A percentile compares a stretch with the other conserved stretches of the same genome.
Evolutionary conservation across 2,797 vertebrate genomes (phyloP).

Genomic region (Coendou prehensilis): DNA sequence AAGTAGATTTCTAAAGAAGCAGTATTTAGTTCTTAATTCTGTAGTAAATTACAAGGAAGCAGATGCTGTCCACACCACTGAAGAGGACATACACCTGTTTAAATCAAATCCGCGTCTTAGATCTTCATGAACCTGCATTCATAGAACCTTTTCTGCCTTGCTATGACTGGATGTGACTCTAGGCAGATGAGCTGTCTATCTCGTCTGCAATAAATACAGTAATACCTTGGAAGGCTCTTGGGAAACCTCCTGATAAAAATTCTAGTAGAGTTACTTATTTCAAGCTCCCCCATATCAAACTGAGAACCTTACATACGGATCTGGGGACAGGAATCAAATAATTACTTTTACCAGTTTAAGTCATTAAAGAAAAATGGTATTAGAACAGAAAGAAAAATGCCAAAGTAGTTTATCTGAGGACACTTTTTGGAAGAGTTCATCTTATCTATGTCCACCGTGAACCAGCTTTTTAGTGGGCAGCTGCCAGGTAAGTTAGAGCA

Average conservation of each 20-base stretch:
- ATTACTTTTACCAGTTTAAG: conserved; percentile 20
- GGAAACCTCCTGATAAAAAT: background rate
- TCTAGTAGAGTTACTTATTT: background rate
- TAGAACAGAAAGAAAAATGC: background rate
- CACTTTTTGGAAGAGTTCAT: background rate
- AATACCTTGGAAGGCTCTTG: background rate
- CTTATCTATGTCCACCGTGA: background rate
- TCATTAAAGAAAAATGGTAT: background rate
- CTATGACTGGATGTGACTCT: background rate
- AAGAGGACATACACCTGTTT: background rate
- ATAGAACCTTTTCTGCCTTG: conserved; percentile 6
- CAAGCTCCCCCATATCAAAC: background rate
- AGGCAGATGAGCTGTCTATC: background rate
- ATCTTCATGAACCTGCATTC: background rate
- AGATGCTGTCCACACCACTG: background rate
- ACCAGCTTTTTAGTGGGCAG: background rate
- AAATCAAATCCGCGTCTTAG: background rate
- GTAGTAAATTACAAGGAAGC: background rate
- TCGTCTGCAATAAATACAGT: background rate
- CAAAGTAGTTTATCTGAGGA: background rate
- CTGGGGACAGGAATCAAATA: background rate
- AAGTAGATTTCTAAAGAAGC: background rate
- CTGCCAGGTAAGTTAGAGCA: background rate
- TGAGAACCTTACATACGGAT: background rate
- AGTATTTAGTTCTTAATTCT: background rate